Percentiles rank a stretch among this genome's conserved stretches.
Conservation (phyloP, 1,140 invertebrate genomes). For the Oryctes rhinoceros region DNA sequence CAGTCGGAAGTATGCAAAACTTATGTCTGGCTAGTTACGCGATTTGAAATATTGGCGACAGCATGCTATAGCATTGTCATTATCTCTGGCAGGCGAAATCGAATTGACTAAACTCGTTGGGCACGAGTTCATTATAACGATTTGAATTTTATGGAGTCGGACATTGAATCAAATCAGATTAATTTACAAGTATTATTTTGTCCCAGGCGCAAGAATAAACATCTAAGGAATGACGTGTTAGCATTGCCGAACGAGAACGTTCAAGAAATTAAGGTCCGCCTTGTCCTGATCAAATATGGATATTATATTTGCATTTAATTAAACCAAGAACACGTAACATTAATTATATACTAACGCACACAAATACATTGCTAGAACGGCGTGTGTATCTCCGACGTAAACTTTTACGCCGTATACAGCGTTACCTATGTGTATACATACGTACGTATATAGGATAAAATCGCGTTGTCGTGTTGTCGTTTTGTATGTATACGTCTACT, state of each 20-base stretch:
- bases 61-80: neutral
- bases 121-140: neutral
- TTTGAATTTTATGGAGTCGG: neutral
- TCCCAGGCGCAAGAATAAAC: slow-evolving; percentile 19
- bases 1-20: no score
- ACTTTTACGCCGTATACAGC: neutral
- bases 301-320: slow-evolving; percentile 36
- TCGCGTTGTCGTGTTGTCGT: neutral
- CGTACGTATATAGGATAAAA: neutral
- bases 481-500: slow-evolving; percentile 14
- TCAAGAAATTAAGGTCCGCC: slow-evolving; percentile 33
- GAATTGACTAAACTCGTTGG: neutral
- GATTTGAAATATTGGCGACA: neutral
- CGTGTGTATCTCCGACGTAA: neutral
- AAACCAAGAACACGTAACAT: slow-evolving; percentile 35
- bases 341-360: slow-evolving; percentile 32
- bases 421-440: neutral
- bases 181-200: slow-evolving; percentile 17
- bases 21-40: no score
- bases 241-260: slow-evolving; percentile 26
- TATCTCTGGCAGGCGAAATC: neutral
- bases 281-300: slow-evolving; percentile 35
- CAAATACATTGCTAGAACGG: slow-evolving; percentile 19
- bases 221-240: slow-evolving; percentile 27
- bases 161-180: slow-evolving; percentile 22